Base-by-base conservation (phyloP, 2,888 invertebrate species). In the Dynastes grantii region DNA sequence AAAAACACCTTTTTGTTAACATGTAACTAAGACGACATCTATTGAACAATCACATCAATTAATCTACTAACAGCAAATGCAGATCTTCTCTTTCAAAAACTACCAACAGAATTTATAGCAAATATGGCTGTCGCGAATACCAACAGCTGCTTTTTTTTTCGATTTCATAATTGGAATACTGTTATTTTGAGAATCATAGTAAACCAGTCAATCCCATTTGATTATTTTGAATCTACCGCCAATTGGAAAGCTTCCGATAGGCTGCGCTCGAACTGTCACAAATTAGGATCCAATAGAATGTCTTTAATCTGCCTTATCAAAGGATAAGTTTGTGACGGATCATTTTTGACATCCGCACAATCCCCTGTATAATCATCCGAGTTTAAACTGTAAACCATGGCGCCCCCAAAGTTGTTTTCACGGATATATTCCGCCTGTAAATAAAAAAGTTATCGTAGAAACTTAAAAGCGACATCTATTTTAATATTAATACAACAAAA, bases 341-440 rank as follows among this genome's bases (percentile, higher is more conserved):
- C 89, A 32, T 29, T 75, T 11, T 76, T 81, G 27, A 67, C 49
- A 6, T 40, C 32, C 83, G 86, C 81, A 85, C 95, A 96, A 22
- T 87, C 86, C 3, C 92, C 92, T 76, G 89, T 90, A 86, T 92
- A 93, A 87, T 97, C 97, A 86, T 97, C 97, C 1, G 92, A 91
- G 85, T 96, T 96, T 32, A 97, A 89, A 9, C 95, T 94, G 88
- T 94, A 96, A 79, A 96, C 90, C 96, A 97, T 97, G 4, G 94
- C 94, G 49, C 97, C 97, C 68, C 94, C 94, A 83, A 95, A 92
- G 51, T 91, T 90, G 70, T 92, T 90, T 6, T 90, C 89, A 84
- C 91, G 91, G 0, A 95, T 92, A 87, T 90, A 95, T 79, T 86
- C 84, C 8, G 85, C 81, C 84, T 85, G 78, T 68, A 82, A 82